A percentile compares a stretch with the other conserved stretches of the same genome.
Evolutionary conservation across 2,113 vertebrate species (phyloP).

Genomic region (Pterophyllum scalare): DNA sequence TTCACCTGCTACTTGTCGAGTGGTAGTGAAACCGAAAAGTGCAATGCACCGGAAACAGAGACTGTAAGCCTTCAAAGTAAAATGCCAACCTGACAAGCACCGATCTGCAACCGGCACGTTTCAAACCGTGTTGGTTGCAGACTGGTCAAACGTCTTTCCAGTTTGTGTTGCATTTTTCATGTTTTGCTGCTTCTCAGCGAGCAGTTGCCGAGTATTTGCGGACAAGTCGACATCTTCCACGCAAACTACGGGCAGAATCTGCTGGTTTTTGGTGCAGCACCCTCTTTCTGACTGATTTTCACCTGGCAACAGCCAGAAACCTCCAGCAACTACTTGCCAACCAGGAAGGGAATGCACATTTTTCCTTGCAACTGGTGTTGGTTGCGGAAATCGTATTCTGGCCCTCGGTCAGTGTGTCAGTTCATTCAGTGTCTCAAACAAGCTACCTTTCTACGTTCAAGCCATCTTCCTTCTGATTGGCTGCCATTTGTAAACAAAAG

Average conservation of each 20-base stretch:
- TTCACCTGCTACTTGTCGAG: no score
- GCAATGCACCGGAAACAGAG: no score
- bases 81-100: no score
- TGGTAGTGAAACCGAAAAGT: no score
- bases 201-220: background rate
- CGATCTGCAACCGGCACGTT: no score
- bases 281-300: background rate
- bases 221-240: background rate
- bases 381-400: background rate
- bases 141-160: background rate
- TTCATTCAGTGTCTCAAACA: background rate
- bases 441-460: background rate
- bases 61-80: no score
- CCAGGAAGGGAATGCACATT: background rate
- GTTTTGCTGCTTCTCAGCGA: background rate
- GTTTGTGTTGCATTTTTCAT: background rate
- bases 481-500: background rate
- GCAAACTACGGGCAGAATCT: no score
- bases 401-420: background rate
- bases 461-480: background rate
- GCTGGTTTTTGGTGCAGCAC: background rate
- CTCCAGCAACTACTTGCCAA: background rate
- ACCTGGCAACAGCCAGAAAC: background rate
- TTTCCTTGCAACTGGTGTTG: background rate
- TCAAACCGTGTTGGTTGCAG: no score